Base-by-base conservation (phyloP, 2,797 vertebrate genomes). In the Bradypodion ventrale region DNA sequence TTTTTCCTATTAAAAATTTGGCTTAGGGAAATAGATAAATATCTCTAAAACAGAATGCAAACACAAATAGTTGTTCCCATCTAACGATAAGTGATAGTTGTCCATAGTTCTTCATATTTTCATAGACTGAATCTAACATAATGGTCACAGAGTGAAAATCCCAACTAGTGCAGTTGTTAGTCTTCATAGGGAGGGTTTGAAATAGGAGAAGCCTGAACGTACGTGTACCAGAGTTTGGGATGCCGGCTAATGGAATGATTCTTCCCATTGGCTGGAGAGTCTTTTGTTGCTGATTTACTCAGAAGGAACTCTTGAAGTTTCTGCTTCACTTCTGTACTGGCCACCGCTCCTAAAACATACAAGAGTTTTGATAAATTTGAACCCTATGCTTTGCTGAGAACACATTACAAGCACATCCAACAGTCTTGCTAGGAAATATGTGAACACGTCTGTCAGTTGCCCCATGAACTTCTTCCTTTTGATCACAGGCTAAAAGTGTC, bases 301-400 rank as follows among this genome's bases (percentile, higher is more conserved):
- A 99, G 94, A 91, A 99, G 97, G 97, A 99, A 99, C 97, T 99
- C 99, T 92, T 99, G 99, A 95, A 99, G 98, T 95, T 98, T 99
- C 96, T 99, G 99, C 92, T 99, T 99, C 81, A 99, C 98, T 92
- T 99, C 98, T 62, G 97, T 99, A 94, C 99, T 99, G 88, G 98
- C 98, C 89, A 98, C 97, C 63, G 98, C 98, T 95, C 98, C 99
- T 99, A 96, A 89, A 93, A 95, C 60, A 93, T 25, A 93, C 13
- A 90, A 23, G 87, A 27, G 86, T 79, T 46, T 80, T 62, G 44
- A 25, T 23, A 59, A 27, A 7, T 25, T 69, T 44, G 3, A 69
- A 60, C 32, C 10, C 10, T n/a, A 63, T 5, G 35, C 12, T 73
- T 23, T 75, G 29, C 37, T n/a, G 35, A 68, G 35, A 68, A 68